phyloP scores from a whole-genome alignment of 2,797 vertebrate species.

The Hydrocynus forskahlii region DNA sequence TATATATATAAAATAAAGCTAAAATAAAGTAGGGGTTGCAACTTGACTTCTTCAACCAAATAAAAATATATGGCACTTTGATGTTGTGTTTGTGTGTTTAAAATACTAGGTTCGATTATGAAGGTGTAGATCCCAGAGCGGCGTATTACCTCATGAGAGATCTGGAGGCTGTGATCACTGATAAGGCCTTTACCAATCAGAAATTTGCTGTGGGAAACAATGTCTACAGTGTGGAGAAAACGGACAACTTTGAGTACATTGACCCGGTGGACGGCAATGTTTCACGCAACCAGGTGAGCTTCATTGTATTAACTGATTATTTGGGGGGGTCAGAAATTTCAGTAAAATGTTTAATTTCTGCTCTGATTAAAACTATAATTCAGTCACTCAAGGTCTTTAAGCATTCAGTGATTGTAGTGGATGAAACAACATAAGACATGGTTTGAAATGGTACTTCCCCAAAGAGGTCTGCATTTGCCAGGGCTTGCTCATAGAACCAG shows the following conservation, averaged over 20 bases:
- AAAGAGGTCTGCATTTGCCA: background rate
- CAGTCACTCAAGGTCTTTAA: background rate
- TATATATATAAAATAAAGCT: too few species aligned
- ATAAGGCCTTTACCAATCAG: constrained; percentile 92
- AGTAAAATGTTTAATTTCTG: background rate
- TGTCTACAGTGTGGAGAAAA: constrained; percentile 91
- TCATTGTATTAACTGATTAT: background rate
- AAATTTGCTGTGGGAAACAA: constrained; percentile 94
- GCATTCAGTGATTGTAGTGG: background rate
- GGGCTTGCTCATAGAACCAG: background rate
- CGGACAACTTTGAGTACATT: constrained; percentile 95
- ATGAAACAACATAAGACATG: background rate
- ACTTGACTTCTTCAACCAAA: background rate
- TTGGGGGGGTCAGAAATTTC: background rate
- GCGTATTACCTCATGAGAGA: constrained; percentile 96
- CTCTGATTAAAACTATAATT: background rate
- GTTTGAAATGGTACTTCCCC: background rate
- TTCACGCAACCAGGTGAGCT: constrained; percentile 93
- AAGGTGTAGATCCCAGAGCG: constrained; percentile 89
- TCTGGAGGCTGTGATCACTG: constrained; percentile 88
- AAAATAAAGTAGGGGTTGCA: background rate
- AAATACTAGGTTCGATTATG: constrained; percentile 92
- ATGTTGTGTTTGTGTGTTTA: constrained; percentile 21
- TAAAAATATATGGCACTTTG: background rate
- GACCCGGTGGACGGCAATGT: constrained; percentile 97